Conservation (phyloP, 2,888 invertebrate species). For the Mallateleia sp. region DNA sequence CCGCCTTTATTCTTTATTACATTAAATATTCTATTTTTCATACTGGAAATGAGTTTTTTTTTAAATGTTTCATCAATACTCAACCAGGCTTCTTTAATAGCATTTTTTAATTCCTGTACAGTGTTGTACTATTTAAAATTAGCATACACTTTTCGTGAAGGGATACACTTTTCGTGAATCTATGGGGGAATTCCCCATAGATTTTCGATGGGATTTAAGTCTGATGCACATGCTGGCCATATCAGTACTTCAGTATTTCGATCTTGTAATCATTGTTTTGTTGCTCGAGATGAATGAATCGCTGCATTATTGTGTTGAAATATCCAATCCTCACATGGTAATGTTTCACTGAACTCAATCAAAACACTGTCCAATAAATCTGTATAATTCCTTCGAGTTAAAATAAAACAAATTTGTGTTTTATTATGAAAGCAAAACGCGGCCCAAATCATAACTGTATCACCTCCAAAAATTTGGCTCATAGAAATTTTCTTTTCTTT, state of each 20-base stretch:
- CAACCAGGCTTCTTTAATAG: no score
- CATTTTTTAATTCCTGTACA: slow-evolving; percentile 11
- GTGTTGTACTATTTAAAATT: no score
- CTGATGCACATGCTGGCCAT: not conserved
- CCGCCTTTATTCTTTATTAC: slow-evolving; percentile 16
- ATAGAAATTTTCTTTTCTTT: slow-evolving; percentile 28
- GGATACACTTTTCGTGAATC: slow-evolving; percentile 21
- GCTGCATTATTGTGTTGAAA: slow-evolving; percentile 19
- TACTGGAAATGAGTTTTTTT: slow-evolving; percentile 9
- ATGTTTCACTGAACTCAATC: slow-evolving; percentile 19
- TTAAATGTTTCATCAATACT: not conserved
- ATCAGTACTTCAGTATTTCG: not conserved
- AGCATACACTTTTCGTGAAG: no score
- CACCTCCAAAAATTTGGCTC: slow-evolving; percentile 28
- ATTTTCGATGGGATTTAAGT: slow-evolving; percentile 21
- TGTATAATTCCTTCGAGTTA: slow-evolving; percentile 16
- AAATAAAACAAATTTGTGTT: slow-evolving; percentile 10
- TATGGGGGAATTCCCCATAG: slow-evolving; percentile 24
- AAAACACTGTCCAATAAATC: slow-evolving; percentile 31
- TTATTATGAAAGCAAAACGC: slow-evolving; percentile 32
- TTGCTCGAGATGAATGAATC: slow-evolving; percentile 24
- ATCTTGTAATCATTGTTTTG: slow-evolving; percentile 7
- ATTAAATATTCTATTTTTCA: no score
- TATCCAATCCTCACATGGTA: slow-evolving; percentile 15
- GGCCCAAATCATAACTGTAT: slow-evolving; percentile 28